phyloP scores from a whole-genome alignment of 1,140 invertebrate genomes.

The Vanessa atalanta region DNA sequence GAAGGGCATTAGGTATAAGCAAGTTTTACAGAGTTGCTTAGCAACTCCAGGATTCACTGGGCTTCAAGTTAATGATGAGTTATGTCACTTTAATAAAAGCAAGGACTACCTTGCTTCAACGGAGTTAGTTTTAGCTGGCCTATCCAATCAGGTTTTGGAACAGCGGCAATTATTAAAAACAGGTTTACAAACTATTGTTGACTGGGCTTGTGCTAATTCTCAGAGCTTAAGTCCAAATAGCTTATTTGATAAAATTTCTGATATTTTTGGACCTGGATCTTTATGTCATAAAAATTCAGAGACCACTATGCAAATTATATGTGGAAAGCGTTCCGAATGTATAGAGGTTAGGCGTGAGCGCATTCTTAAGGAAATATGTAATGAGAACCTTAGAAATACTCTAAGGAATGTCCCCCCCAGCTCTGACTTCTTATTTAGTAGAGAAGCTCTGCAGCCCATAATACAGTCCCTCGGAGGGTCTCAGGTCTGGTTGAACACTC shows the following conservation, averaged over 20 bases:
- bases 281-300: constrained; percentile 33
- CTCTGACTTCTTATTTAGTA: not conserved
- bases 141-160: constrained; percentile 38
- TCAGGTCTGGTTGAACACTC: not conserved
- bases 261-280: constrained; percentile 12
- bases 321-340: constrained; percentile 52
- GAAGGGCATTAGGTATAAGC: constrained; percentile 16
- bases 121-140: constrained; percentile 40
- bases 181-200: constrained; percentile 19
- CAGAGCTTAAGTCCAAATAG: not conserved
- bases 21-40: constrained; percentile 2
- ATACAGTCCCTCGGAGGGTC: not conserved
- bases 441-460: not conserved
- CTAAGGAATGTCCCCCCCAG: constrained; percentile 18
- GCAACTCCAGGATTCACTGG: constrained; percentile 13
- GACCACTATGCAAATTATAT: constrained; percentile 48
- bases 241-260: constrained; percentile 12
- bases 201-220: constrained; percentile 27
- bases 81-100: constrained; percentile 12
- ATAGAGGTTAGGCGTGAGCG: constrained; percentile 50
- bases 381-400: constrained; percentile 3
- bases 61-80: constrained; percentile 18
- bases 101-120: no score
- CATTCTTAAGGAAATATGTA: constrained; percentile 25
- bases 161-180: constrained; percentile 18